Conservation (phyloP, 2,888 invertebrate species). For the Charanyca ferruginea region DNA sequence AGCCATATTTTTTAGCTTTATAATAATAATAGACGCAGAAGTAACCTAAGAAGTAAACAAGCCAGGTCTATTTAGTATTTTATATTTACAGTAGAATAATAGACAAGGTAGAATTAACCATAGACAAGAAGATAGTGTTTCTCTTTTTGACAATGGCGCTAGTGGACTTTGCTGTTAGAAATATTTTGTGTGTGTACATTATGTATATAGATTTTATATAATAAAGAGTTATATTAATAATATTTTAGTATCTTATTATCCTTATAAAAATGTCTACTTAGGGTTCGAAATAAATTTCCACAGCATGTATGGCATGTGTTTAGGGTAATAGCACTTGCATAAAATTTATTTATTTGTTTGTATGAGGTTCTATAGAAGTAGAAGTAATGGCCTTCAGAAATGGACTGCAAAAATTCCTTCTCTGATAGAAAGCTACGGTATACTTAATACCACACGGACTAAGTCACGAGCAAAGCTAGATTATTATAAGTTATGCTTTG, state of each 20-base stretch:
- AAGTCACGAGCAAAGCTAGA: too few species aligned
- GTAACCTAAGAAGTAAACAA: constrained; percentile 21
- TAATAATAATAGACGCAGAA: constrained; percentile 24
- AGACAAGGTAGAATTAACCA: constrained; percentile 20
- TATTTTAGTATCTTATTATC: constrained; percentile 6
- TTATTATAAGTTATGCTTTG: too few species aligned
- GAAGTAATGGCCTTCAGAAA: too few species aligned
- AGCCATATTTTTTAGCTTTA: constrained; percentile 66
- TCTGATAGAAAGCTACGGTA: too few species aligned
- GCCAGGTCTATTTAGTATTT: constrained; percentile 23
- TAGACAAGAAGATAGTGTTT: constrained; percentile 26
- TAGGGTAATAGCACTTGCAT: neutral
- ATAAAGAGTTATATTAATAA: constrained; percentile 1
- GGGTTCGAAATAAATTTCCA: neutral
- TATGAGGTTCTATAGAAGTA: too few species aligned
- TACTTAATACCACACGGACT: too few species aligned
- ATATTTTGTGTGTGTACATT: constrained; percentile 36
- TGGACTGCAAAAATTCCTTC: too few species aligned
- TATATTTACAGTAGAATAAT: constrained; percentile 34
- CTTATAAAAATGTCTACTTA: neutral
- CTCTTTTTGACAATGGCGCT: constrained; percentile 20
- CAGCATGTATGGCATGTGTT: too few species aligned
- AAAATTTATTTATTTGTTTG: constrained; percentile 4
- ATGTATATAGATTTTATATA: constrained; percentile 44
- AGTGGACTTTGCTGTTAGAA: constrained; percentile 29